Percentiles rank a stretch among this genome's conserved stretches.
These are phyloP conservation scores for Scrobipalpa atriplicella DNA, from an alignment of 2,888 invertebrate species.

Conservation along the genomic window DNA sequence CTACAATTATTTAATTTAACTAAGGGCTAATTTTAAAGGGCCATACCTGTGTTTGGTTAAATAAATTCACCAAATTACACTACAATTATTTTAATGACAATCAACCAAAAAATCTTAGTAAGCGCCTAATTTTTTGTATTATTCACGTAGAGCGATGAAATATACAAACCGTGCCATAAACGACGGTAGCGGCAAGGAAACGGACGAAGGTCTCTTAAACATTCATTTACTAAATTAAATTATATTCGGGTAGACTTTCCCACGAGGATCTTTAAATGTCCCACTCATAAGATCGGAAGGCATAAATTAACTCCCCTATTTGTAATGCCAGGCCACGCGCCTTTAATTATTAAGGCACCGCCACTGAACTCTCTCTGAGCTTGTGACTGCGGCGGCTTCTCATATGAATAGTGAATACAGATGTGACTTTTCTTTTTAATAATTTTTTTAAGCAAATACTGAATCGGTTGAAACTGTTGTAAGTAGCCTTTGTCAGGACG, in stretches of 20 bases:
- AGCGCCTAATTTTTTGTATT: no score
- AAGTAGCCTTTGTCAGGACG: no score
- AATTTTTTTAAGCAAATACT: conserved; percentile 2
- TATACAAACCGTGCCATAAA: no score
- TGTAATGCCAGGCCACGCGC: conserved; percentile 60
- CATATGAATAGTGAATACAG: conserved; percentile 34
- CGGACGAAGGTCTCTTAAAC: conserved; percentile 58
- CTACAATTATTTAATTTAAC: no score
- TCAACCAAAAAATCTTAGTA: no score
- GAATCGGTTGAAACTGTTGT: no score
- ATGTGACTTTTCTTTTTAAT: conserved; percentile 29
- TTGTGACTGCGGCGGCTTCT: conserved; percentile 21
- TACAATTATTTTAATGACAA: no score
- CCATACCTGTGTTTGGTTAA: no score
- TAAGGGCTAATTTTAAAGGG: no score
- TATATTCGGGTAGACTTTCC: conserved; percentile 55
- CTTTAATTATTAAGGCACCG: conserved; percentile 42
- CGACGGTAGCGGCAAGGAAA: conserved; percentile 34
- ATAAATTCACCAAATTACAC: no score
- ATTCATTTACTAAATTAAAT: conserved; percentile 60
- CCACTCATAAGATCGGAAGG: conserved; percentile 66
- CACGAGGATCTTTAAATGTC: conserved; percentile 68
- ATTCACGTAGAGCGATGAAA: no score
- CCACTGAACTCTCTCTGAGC: conserved; percentile 40
- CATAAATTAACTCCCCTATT: conserved; percentile 69